Conservation (phyloP, 2,888 invertebrate genomes). For the Shargacucullia verbasci region DNA sequence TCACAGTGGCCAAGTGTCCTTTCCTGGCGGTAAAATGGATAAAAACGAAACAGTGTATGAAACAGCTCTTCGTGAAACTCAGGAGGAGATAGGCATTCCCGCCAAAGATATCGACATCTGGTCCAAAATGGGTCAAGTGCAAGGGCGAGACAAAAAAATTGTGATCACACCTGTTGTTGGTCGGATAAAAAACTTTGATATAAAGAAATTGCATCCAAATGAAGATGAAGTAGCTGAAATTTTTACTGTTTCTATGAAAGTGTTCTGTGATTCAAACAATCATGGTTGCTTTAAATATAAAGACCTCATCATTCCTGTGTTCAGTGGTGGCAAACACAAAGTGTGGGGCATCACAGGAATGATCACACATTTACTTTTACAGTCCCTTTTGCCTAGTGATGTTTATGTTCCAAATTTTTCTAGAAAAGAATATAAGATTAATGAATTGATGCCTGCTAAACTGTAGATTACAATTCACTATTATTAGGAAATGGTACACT, state of each 20-base stretch:
- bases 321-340: conserved; percentile 87
- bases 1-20: conserved; percentile 95
- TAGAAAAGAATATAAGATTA: conserved; percentile 65
- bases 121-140: conserved; percentile 83
- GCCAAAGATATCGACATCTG: conserved; percentile 91
- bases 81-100: conserved; percentile 95
- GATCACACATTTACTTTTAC: conserved; percentile 91
- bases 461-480: conserved; percentile 13
- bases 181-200: conserved; percentile 82
- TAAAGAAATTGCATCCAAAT: conserved; percentile 89
- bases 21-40: conserved; percentile 95
- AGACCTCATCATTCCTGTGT: conserved; percentile 84
- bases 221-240: conserved; percentile 93
- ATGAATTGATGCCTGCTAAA: conserved; percentile 67
- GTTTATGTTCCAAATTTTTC: conserved; percentile 72
- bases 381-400: conserved; percentile 71
- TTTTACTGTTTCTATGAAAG: conserved; percentile 91
- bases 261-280: conserved; percentile 89
- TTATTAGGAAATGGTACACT: background rate
- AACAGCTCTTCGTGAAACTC: conserved; percentile 95
- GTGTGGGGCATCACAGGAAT: conserved; percentile 95
- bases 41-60: conserved; percentile 89
- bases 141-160: conserved; percentile 79
- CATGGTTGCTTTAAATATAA: conserved; percentile 91
- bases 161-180: conserved; percentile 93